A percentile compares a stretch with the other conserved stretches of the same genome.
These are phyloP conservation scores for Solenodon paradoxus DNA, from an alignment of 2,113 vertebrate species.

Conservation along the genomic window DNA sequence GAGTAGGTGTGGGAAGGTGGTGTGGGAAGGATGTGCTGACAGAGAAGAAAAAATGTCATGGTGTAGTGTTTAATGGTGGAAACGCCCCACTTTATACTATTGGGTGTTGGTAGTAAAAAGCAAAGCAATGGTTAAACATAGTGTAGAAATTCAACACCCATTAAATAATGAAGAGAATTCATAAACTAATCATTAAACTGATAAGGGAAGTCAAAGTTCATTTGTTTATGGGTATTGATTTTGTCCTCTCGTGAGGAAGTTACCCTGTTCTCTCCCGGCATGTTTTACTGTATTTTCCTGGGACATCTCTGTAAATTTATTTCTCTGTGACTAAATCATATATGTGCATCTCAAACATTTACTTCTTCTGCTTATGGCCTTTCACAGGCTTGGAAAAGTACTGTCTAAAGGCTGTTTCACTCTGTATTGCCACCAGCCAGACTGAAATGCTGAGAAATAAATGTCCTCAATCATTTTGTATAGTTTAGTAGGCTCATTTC, in stretches of 20 bases:
- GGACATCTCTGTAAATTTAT: neutral
- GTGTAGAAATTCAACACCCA: neutral
- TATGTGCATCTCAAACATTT: neutral
- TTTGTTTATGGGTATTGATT: neutral
- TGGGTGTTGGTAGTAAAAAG: neutral
- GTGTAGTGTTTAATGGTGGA: neutral
- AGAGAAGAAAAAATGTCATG: neutral
- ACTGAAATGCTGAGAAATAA: slow-evolving; percentile 59
- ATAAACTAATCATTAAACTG: neutral
- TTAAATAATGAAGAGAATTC: slow-evolving; percentile 26
- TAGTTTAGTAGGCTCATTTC: slow-evolving; percentile 46
- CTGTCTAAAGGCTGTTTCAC: neutral
- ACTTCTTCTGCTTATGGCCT: neutral
- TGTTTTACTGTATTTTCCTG: neutral
- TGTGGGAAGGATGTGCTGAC: neutral
- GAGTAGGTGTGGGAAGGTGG: neutral
- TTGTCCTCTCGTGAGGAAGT: neutral
- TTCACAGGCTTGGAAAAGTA: slow-evolving; percentile 44
- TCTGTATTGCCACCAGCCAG: slow-evolving; percentile 12
- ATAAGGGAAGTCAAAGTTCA: slow-evolving; percentile 8
- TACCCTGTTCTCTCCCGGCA: neutral
- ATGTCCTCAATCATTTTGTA: slow-evolving; percentile 53
- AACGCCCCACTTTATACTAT: neutral
- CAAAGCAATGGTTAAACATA: neutral
- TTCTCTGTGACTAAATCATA: slow-evolving; percentile 30